Conservation (phyloP, 2,797 vertebrate genomes). For the Xiphorhynchus erythropygius region DNA sequence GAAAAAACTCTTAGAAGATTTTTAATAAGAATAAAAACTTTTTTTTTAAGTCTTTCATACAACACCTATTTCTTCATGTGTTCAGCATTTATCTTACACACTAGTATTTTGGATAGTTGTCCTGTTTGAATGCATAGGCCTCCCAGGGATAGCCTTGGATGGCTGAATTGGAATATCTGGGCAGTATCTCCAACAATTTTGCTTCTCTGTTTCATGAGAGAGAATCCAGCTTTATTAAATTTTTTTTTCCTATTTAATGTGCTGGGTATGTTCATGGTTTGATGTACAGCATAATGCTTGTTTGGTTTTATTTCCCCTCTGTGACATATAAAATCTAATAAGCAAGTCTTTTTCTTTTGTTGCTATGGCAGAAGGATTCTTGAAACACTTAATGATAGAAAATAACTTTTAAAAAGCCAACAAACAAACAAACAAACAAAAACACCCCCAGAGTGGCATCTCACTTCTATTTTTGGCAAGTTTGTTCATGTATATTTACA, state of each 20-base stretch:
- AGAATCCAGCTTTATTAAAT: conserved; percentile 61
- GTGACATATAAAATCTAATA: conserved; percentile 66
- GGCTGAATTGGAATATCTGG: conserved; percentile 33
- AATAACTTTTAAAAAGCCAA: background rate
- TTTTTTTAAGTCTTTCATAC: background rate
- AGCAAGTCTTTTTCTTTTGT: conserved; percentile 44
- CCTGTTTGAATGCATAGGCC: conserved; percentile 3
- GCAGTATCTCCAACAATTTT: conserved; percentile 52
- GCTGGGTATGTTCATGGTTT: conserved; percentile 48
- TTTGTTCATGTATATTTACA: conserved; percentile 42
- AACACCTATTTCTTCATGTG: background rate
- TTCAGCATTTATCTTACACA: background rate
- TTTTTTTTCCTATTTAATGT: conserved; percentile 29
- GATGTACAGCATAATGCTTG: conserved; percentile 43
- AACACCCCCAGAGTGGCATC: conserved; percentile 5
- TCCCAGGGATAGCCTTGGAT: conserved; percentile 12
- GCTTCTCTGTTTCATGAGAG: conserved; percentile 39
- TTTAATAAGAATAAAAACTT: background rate
- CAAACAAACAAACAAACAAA: no score
- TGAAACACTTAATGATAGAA: conserved; percentile 45
- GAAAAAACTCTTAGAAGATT: background rate
- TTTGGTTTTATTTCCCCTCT: conserved; percentile 60
- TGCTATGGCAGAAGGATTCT: conserved; percentile 48
- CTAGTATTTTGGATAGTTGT: background rate
- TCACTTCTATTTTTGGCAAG: conserved; percentile 58